Base-by-base conservation (phyloP, 2,888 invertebrate species). In the Diogma glabrata region DNA sequence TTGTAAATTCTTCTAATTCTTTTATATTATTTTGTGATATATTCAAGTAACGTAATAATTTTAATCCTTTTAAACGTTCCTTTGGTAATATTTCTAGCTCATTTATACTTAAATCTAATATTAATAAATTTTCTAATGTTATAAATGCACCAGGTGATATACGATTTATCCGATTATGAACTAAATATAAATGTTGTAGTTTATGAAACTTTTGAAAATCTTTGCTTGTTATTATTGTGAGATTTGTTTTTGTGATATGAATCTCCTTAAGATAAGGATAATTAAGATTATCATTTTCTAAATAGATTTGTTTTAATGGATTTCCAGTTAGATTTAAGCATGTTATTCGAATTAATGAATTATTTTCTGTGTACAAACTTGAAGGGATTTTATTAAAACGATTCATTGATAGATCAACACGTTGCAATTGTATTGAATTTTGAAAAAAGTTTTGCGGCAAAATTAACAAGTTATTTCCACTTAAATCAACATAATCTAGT, bases 81-180 rank as follows among this genome's bases (percentile, higher is more conserved):
- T 85, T 83, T 14, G 90, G 89, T 60, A 93, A 71, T 56, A 85
- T 72, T 66, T 88, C 87, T 59, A 93, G 72, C 64, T 87, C 84
- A 67, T 92, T 92, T 59, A 82, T 75, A 58, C 87, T 86, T 56
- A 92, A 71, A 68, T 91, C 89, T 51, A 93, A 73, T 10, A 82
- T 82, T 51, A 86, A 74, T 55, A 93, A 74, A 65, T 82, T 82
- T 43, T 82, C 79, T 24, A 90, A 72, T 59, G 81, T 82, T 49
- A 81, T 79, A 64, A 93, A 90, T 49, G 91, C 89, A 36, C 88
- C 85, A 0, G 91, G 88, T 3, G 89, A 87, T 54, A 93, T 78
- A 55, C 85, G 74, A 14, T 83, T 80, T 56, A 90, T 84, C 53
- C 79, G 74, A 67, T 90, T 90, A 58, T 77, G 77, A 33, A 79